phyloP scores from a whole-genome alignment of 1,140 invertebrate species.

The Lordiphosa stackelbergi region DNA sequence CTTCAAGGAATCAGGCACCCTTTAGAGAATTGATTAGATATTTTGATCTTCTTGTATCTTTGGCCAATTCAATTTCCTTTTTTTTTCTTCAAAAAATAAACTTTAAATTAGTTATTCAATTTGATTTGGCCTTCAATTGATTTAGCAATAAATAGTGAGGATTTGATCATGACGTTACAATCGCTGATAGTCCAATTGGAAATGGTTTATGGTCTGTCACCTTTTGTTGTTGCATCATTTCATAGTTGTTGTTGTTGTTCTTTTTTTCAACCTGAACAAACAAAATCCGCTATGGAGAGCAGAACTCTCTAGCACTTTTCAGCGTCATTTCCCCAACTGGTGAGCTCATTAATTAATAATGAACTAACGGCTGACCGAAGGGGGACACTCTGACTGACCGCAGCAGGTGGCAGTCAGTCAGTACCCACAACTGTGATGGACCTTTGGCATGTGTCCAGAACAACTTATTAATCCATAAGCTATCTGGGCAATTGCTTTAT shows the following conservation, averaged over 20 bases:
- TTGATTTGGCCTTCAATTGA: too few species aligned
- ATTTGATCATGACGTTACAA: too few species aligned
- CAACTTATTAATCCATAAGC: slow-evolving; percentile 68
- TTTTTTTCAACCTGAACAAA: slow-evolving; percentile 4
- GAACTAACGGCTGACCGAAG: slow-evolving; percentile 19
- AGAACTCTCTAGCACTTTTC: slow-evolving; percentile 18
- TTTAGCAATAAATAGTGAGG: too few species aligned
- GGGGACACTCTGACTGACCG: slow-evolving; percentile 19
- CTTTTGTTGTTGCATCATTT: background rate
- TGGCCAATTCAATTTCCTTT: too few species aligned
- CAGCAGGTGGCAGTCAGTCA: slow-evolving; percentile 23
- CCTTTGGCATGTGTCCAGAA: slow-evolving; percentile 54
- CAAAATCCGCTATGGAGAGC: background rate
- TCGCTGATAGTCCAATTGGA: too few species aligned
- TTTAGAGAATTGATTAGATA: too few species aligned
- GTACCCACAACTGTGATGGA: slow-evolving; percentile 17
- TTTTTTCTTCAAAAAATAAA: too few species aligned
- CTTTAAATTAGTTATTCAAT: too few species aligned
- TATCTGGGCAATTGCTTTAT: slow-evolving; percentile 52
- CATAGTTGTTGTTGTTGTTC: slow-evolving; percentile 2
- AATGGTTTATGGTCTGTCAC: background rate
- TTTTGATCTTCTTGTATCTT: too few species aligned
- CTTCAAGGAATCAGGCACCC: too few species aligned
- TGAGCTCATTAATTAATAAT: slow-evolving; percentile 57
- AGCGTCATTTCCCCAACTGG: slow-evolving; percentile 17